Evolutionary conservation across 2,888 invertebrate genomes (phyloP), one percentile per base, ranked within the genome.

Genomic region (Drosophila austrosaltans): DNA sequence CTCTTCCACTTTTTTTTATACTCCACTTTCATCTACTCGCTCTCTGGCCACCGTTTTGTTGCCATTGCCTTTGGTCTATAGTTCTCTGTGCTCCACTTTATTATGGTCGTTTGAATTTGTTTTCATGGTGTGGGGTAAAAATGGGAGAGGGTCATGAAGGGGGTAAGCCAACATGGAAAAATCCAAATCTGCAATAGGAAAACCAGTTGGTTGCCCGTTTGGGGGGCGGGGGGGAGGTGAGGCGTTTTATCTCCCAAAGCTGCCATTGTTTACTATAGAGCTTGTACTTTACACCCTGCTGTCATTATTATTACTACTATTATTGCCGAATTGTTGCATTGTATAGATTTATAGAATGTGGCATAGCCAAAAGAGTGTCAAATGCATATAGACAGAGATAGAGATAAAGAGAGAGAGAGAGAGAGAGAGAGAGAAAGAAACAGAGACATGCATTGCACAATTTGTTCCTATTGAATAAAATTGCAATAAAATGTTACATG

Each of bases 291-390:
- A 48, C 61, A 53, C 48, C 61, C 61, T 57, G 63, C 63, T 63
- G 64, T 57, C 71, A 60, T 69, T 71, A 71, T 71, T 64, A 70
- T 60, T 60, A 60, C 65, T 64, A 48, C 48, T 48, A 73, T 73
- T 67, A 73, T 67, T 44, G 54, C 44, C 36, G 40, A 65, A 44
- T 69, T 68, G 62, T 54, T 25, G 54, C 53, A 53, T 42, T 56
- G n/a, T 25, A 48, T 8, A 61, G 60, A 61, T 57, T 57, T 57
- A 57, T 57, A 48, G 48, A 48, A 48, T 25, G 48, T 48, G 25
- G 12, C 25, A 48, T 25, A 48, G 48, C 22, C 16, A 25, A 48
- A 48, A 48, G 25, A 48, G 48, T 48, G 7, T 28, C 20, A 32
- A 1, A 32, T 20, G n/a, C 10, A 48, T 10, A 48, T n/a, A 22